Evolutionary conservation across 2,113 vertebrate species (phyloP).

Genomic region (Ginglymostoma cirratum): DNA sequence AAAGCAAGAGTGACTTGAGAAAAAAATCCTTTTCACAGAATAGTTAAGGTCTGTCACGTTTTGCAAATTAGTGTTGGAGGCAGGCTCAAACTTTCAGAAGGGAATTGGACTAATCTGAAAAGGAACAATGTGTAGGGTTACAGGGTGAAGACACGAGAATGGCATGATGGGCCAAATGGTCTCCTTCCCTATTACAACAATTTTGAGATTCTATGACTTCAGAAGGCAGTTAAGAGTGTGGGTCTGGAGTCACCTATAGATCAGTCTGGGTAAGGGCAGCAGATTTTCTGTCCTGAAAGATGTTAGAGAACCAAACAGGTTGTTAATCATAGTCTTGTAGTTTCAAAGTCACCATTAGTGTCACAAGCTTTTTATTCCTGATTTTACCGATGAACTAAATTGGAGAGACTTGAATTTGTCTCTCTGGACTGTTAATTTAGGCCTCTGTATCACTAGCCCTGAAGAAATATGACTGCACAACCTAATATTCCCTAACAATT

Average conservation of each 20-base stretch:
- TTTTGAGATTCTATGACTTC: not conserved
- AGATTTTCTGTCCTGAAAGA: not conserved
- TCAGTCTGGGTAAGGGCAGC: not conserved
- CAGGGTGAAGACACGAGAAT: no score
- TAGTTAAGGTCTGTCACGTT: no score
- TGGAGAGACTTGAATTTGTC: not conserved
- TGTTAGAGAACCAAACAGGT: not conserved
- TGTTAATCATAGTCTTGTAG: not conserved
- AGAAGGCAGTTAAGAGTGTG: not conserved
- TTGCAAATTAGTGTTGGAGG: no score
- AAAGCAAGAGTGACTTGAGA: no score
- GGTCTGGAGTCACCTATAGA: not conserved
- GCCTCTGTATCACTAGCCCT: not conserved
- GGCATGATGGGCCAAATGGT: no score
- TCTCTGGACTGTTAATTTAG: not conserved
- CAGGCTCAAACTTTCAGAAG: no score
- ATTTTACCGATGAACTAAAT: not conserved
- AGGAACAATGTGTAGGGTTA: no score
- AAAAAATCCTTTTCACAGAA: no score
- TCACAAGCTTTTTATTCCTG: not conserved
- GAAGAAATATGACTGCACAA: not conserved
- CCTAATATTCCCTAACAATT: not conserved
- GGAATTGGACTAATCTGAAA: no score
- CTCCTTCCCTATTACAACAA: no score
- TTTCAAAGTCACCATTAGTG: not conserved